Evolutionary conservation across 2,113 vertebrate genomes (phyloP).

Genomic region (Zeus faber): DNA sequence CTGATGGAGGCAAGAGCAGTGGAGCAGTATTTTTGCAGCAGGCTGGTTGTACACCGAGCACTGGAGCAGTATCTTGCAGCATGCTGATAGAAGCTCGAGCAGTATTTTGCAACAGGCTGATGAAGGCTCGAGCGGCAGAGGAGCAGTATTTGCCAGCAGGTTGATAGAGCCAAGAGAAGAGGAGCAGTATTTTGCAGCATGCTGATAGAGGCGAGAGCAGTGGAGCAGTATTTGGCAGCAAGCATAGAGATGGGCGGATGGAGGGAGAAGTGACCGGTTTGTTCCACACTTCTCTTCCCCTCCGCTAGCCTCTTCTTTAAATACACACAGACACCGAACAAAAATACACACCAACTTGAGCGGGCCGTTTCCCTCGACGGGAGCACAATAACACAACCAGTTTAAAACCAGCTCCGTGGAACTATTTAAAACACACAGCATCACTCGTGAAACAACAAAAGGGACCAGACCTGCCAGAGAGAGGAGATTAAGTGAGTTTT

Average conservation of each 20-base stretch:
- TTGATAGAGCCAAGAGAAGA: constrained; percentile 11
- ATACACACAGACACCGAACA: constrained; percentile 42
- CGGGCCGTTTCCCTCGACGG: constrained; percentile 35
- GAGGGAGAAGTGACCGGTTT: constrained; percentile 59
- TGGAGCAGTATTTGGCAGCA: constrained; percentile 24
- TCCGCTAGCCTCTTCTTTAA: constrained; percentile 38
- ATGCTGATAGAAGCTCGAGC: constrained; percentile 18
- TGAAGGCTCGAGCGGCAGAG: constrained; percentile 9
- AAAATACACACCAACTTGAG: constrained; percentile 66
- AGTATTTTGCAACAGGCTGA: constrained; percentile 32
- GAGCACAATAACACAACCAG: constrained; percentile 41
- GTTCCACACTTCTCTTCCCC: constrained; percentile 56
- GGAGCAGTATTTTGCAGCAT: constrained; percentile 27
- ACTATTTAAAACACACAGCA: too few relatives aligned
- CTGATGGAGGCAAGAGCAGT: constrained; percentile 14
- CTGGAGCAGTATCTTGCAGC: constrained; percentile 23
- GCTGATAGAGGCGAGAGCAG: constrained; percentile 14
- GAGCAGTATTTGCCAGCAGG: constrained; percentile 27
- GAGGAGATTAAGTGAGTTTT: constrained; percentile 18
- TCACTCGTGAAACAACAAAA: constrained; percentile 14
- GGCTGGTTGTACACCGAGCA: constrained; percentile 8
- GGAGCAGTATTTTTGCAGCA: constrained; percentile 25
- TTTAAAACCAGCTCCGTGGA: constrained; percentile 31
- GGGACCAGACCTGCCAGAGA: constrained; percentile 24
- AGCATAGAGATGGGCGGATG: constrained; percentile 23